Evolutionary conservation across 2,888 invertebrate genomes (phyloP), one percentile per base, ranked within the genome.

Genomic region (Antitype chi): DNA sequence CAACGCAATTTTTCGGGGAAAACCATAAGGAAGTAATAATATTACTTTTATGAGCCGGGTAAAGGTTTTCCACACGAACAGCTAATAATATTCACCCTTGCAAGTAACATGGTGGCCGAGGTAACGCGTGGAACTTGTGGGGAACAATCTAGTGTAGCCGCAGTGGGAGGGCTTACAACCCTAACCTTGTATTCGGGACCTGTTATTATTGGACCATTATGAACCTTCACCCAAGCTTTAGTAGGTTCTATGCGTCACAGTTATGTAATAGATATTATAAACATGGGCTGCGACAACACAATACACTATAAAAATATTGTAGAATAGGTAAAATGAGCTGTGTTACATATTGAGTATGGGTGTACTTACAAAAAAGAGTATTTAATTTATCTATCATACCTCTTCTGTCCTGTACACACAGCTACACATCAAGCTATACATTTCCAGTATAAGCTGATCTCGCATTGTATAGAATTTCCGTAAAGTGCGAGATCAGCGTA

Each of bases 231-330:
- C 5, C n/a, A 60, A 32, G 52, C 23, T 47, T 38, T 43, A 64
- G 25, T 59, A 28, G 7, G 28, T 17, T 52, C 2, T 52, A n/a
- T 53, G 20, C 28, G 69, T 66, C n/a, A 49, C n/a, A 17, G 20
- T 53, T 77, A 47, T 82, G 47, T 63, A 78, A 55, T n/a, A n/a
- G n/a, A n/a, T 74, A 59, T 38, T 55, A 15, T 23, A 15, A 32
- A 55, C 15, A 55, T 20, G 2, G 15, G 17, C 8, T 28, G 11
- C 53, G 23, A 55, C 25, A 76, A 49, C 38, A 70, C 17, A 73
- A 32, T 49, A 74, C n/a, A 32, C 32, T 23, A 28, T 62, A 52
- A 52, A 52, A 13, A 23, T 38, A 38, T 52, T 60, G 32, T 32
- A 8, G 15, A n/a, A 17, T 4, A 2, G 4, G 32, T 47, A 47